Evolutionary conservation across 2,888 invertebrate species (phyloP), one percentile per base, ranked within the genome.

Genomic region (Ischnura elegans): DNA sequence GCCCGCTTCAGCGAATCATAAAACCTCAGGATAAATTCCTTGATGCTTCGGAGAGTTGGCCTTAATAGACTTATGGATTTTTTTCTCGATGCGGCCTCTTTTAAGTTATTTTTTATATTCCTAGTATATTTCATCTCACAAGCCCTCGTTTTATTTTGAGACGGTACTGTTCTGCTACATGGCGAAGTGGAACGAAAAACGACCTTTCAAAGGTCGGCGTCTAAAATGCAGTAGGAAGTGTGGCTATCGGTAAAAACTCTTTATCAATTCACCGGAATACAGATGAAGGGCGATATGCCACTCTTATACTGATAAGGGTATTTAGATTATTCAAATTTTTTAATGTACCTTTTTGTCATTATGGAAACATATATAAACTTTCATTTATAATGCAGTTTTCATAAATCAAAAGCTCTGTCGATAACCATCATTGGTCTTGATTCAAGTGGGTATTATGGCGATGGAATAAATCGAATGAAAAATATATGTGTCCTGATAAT

Each of bases 11-110:
- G 87, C 87, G 87, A 87, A 87, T 29, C 87, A 55, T 51, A 55
- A 51, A 87, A 87, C 87, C 87, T 51, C 87, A 55, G n/a, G 36
- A 87, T 87, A 87, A 51, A 87, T 87, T 87, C 86, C 86, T 86
- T 42, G 51, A 29, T 16, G 51, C 87, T 87, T 87, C 36, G 25
- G 42, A 42, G 87, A 87, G 42, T 55, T 87, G 87, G 42, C 87
- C 87, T 87, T 87, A 87, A 87, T 87, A 87, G 87, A 42, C 42
- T 87, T 47, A 42, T 51, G 51, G 29, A 51, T 87, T 87, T 87
- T 87, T 87, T 87, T 51, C 47, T 55, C 86, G 36, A 25, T 36
- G 76, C 36, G 29, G 76, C 36, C 36, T 36, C 21, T 76, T 61
- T 29, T 2, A 36, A 16, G 8, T 36, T 76, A 36, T 76, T 66